phyloP scores from a whole-genome alignment of 2,888 invertebrate genomes.

The Eupithecia tripunctaria region DNA sequence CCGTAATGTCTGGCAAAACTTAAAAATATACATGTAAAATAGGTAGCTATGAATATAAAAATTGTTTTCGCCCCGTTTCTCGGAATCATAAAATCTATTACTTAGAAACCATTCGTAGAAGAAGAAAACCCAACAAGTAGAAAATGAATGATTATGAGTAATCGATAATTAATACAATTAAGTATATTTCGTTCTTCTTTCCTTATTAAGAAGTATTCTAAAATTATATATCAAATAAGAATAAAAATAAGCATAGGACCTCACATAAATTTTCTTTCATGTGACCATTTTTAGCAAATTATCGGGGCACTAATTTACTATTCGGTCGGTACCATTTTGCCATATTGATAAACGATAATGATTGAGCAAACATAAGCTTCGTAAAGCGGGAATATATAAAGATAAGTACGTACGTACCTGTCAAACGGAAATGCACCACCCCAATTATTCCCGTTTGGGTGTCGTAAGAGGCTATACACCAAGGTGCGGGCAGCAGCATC shows the following conservation, averaged over 20 bases:
- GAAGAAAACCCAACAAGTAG: background rate
- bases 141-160: background rate
- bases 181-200: background rate
- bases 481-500: too few species aligned
- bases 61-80: background rate
- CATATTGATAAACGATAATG: conserved; percentile 17
- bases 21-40: background rate
- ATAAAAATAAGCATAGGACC: background rate
- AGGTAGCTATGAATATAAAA: background rate
- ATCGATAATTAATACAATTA: background rate
- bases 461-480: too few species aligned
- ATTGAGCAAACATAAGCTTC: conserved; percentile 12
- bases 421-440: too few species aligned
- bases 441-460: too few species aligned
- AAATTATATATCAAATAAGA: background rate
- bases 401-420: too few species aligned
- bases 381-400: too few species aligned
- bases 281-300: background rate
- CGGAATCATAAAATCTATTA: background rate
- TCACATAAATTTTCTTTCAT: background rate
- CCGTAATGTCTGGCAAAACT: conserved; percentile 1
- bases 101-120: background rate
- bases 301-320: background rate
- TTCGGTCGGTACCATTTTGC: background rate
- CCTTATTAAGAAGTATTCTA: too few species aligned